Evolutionary conservation across 2,113 vertebrate species (phyloP).

Genomic region (Megaceryle torquata): DNA sequence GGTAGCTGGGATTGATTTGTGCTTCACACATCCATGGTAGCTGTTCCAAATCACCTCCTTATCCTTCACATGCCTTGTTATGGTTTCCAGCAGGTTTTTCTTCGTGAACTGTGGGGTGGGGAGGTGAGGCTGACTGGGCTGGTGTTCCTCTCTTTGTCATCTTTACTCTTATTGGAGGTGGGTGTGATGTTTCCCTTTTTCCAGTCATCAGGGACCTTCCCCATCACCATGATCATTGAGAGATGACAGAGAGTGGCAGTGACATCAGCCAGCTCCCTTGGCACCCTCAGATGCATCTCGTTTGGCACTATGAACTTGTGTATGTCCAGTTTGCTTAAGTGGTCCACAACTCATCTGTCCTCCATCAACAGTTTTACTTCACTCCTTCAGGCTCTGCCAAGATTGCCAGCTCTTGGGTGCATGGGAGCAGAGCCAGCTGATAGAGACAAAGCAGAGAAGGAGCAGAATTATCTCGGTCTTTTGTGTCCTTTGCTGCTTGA

Average conservation of each 20-base stretch:
- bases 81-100: not conserved
- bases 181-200: not conserved
- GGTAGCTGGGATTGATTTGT: not conserved
- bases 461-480: not conserved
- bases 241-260: not conserved
- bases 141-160: not conserved
- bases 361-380: not conserved
- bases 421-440: not conserved
- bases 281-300: not conserved
- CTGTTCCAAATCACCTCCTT: not conserved
- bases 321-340: not conserved
- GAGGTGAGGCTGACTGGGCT: not conserved
- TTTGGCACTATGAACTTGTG: not conserved
- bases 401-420: not conserved
- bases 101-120: not conserved
- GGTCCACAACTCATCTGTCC: not conserved
- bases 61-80: not conserved
- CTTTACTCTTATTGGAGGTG: not conserved
- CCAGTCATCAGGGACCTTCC: not conserved
- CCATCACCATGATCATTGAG: fast-evolving
- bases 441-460: not conserved
- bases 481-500: not conserved
- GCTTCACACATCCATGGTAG: not conserved
- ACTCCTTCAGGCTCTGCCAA: not conserved
- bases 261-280: slow-evolving; percentile 21